Evolutionary conservation across 1,140 invertebrate species (phyloP), one percentile per base, ranked within the genome.

Genomic region (Papilio helenus): DNA sequence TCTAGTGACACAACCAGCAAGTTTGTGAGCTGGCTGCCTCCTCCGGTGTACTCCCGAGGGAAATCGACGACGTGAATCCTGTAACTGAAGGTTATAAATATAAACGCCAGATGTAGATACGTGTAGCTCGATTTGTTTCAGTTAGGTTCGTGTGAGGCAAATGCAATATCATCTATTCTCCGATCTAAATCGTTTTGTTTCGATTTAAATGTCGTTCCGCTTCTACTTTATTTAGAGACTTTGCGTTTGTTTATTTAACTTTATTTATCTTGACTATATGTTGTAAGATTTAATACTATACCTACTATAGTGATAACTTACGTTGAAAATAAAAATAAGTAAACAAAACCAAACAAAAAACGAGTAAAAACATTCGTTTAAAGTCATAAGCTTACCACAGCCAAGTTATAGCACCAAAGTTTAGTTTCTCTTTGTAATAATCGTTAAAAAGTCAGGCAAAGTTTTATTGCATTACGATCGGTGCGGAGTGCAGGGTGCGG

Each of bases 111-210:
- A 61, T 46, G 76, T 77, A 77, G 76, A 77, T 77, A 65, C 76
- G 76, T 77, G 76, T 77, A 49, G 55, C 76, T 23, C 76, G 76
- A 77, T 77, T 77, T 77, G 76, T 77, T 77, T 77, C 76, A 77
- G 76, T 77, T 77, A 77, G 58, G 39, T 61, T 65, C 46, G 72
- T 76, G 26, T 49, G 49, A 76, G 23, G 51, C 29, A 51, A 44
- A 58, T 23, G 34, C 23, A 46, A 46, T 49, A 77, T 20, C 55
- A 77, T 58, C 76, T 42, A 65, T 77, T 77, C 51, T 42, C 20
- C 1, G 26, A 29, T 39, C 76, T 61, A 42, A 77, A 65, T 77
- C 76, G 76, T 77, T 76, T 77, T 77, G 76, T 65, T 76, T 58
- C 29, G 8, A 77, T 77, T 77, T 77, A 61, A 77, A 77, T 42